A percentile compares a stretch with the other conserved stretches of the same genome.
Conservation (phyloP, 2,797 vertebrate genomes). For the Furcifer pardalis region DNA sequence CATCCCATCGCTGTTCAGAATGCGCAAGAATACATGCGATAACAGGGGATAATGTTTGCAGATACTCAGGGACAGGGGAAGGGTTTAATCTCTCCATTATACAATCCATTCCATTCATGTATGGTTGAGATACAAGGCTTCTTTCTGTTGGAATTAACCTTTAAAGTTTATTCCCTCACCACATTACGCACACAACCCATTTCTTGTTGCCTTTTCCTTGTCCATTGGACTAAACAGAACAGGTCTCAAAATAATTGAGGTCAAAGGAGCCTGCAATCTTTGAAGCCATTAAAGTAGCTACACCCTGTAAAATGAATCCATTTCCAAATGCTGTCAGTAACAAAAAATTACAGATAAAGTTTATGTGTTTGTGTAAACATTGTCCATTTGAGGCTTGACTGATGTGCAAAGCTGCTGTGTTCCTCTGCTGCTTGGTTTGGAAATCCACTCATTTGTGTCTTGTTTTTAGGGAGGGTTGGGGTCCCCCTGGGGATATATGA, state of each 20-base stretch:
- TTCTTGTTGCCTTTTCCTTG: conserved; percentile 15
- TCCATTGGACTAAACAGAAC: conserved; percentile 23
- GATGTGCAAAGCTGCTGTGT: not conserved
- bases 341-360: conserved; percentile 15
- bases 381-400: not conserved
- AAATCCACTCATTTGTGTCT: not conserved
- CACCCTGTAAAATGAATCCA: conserved; percentile 40
- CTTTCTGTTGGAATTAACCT: conserved; percentile 15
- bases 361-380: conserved; percentile 21
- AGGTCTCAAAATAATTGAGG: conserved; percentile 27
- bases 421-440: not conserved
- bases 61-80: too few species aligned
- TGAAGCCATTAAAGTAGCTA: conserved; percentile 19
- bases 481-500: not conserved
- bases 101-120: not conserved
- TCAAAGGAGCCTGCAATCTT: not conserved
- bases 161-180: not conserved
- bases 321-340: conserved; percentile 22
- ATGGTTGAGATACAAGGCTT: not conserved
- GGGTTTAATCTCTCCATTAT: not conserved
- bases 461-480: rapidly evolving
- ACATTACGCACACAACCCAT: not conserved
- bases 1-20: too few species aligned
- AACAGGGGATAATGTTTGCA: not conserved
- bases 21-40: not conserved